phyloP scores from a whole-genome alignment of 2,888 invertebrate species.

The Frankliniella intonsa region DNA sequence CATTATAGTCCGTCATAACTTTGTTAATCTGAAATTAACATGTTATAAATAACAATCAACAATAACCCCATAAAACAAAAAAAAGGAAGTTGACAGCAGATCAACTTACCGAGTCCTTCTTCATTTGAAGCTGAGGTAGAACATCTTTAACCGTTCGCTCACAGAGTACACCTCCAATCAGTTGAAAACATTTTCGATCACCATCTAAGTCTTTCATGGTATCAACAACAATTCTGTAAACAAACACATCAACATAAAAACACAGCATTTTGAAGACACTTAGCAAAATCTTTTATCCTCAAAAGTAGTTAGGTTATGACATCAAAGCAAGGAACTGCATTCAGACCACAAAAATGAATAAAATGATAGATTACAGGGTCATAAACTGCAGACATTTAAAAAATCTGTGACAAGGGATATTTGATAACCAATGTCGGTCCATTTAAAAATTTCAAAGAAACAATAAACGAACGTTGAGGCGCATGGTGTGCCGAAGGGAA shows the following conservation, averaged over 20 bases:
- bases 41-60: conserved; percentile 30
- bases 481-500: not conserved
- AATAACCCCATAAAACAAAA: conserved; percentile 27
- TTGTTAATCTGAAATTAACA: conserved; percentile 61
- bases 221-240: conserved; percentile 84
- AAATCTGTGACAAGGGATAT: too few species aligned
- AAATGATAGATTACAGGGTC: not conserved
- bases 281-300: too few species aligned
- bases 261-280: not conserved
- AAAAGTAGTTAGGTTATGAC: not conserved
- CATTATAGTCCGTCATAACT: conserved; percentile 71
- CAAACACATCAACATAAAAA: not conserved
- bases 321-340: not conserved
- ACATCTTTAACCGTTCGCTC: conserved; percentile 90
- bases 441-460: not conserved
- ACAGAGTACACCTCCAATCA: conserved; percentile 90
- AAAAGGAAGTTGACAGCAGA: conserved; percentile 28
- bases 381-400: too few species aligned
- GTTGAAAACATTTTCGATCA: conserved; percentile 82
- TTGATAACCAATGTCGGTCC: not conserved
- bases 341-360: not conserved
- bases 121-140: conserved; percentile 73
- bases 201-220: conserved; percentile 81
- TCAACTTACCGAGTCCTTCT: conserved; percentile 61
- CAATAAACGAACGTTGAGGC: not conserved